Evolutionary conservation across 1,140 invertebrate genomes (phyloP), one percentile per base, ranked within the genome.

Genomic region (Gryon sp.): DNA sequence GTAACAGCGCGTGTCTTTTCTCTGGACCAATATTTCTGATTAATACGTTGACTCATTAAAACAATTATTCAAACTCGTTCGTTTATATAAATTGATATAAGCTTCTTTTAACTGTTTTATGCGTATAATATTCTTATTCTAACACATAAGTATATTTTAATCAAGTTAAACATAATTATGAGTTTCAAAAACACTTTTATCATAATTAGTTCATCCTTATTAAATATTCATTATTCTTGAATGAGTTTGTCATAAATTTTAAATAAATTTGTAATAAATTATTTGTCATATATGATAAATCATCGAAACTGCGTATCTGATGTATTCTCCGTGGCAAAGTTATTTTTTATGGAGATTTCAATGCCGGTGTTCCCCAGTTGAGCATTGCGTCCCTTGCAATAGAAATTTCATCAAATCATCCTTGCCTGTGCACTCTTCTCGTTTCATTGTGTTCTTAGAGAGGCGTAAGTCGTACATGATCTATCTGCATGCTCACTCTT

Each of bases 301-400:
- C 45, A 45, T 40, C 19, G n/a, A 36, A 59, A 52, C 19, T 40
- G 8, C 8, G 20, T 34, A 65, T 59, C 34, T 65, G 24, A 45
- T 41, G 34, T 24, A 20, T 69, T 14, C 20, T 53, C 8, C 36
- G 12, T 14, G 9, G 32, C 9, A 30, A 9, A 69, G 43, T 63
- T 72, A 66, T 78, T 84, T 84, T 84, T 84, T 84, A 83, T 83
- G 78, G 80, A 80, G 82, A 84, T 84, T 84, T 84, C 82, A 81
- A 83, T 80, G 80, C 79, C 63, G 45, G 68, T 72, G 63, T 41
- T 53, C 55, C 79, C 74, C 50, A 45, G 60, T 34, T 7, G 6
- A 28, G 6, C 45, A 52, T 19, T 63, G 40, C 60, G 68, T 74
- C 81, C 77, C 73, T 45, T 68, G 65, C 66, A 78, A 73, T 82